phyloP scores from a whole-genome alignment of 2,797 vertebrate species.

The Artibeus lituratus region DNA sequence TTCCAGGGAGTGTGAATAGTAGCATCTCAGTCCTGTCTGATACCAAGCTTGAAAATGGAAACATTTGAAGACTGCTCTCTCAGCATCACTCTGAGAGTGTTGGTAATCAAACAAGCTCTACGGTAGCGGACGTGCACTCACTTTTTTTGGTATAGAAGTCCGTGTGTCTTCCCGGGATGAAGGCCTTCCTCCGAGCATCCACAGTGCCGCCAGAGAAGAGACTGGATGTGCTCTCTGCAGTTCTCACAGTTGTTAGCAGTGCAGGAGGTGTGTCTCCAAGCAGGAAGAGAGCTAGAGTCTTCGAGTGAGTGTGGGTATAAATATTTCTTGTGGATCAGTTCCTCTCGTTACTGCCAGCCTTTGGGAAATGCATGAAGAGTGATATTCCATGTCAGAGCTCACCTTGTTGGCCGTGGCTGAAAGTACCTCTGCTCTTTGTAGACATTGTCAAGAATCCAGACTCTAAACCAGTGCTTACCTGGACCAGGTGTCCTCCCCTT shows the following conservation, averaged over 20 bases:
- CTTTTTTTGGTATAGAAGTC: neutral
- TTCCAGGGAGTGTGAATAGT: neutral
- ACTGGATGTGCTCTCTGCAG: rapidly evolving
- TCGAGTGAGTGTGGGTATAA: neutral
- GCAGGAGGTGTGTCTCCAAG: neutral
- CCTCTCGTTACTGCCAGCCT: neutral
- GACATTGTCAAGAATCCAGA: neutral
- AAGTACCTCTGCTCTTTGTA: neutral
- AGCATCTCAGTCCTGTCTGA: neutral
- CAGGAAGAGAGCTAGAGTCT: neutral
- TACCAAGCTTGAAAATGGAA: neutral
- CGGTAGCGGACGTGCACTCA: neutral
- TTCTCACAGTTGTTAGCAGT: neutral
- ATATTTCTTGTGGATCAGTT: neutral
- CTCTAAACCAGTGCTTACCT: neutral
- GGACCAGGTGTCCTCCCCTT: neutral
- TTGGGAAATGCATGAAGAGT: neutral
- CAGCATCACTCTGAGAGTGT: neutral
- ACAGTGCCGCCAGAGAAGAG: rapidly evolving
- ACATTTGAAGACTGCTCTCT: neutral
- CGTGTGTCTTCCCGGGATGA: neutral
- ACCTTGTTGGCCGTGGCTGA: neutral
- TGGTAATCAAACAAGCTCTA: neutral
- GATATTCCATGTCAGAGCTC: neutral
- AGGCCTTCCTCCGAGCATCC: neutral